Base-by-base conservation (phyloP, 2,113 vertebrate genomes). In the Sinocyclocheilus anophthalmus region DNA sequence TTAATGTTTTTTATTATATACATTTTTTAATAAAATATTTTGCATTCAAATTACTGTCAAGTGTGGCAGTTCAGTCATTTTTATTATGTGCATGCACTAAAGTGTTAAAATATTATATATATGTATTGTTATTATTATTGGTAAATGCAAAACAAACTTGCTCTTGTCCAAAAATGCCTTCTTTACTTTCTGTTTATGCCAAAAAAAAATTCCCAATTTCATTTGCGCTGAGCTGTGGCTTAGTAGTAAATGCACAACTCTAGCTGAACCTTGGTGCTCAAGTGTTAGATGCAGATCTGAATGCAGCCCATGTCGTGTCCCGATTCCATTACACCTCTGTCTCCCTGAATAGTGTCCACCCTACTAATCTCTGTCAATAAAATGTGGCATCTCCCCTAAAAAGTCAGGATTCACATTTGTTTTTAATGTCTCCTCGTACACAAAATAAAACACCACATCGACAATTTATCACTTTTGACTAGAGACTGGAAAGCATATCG, bases 391-490 rank as follows among this genome's bases (percentile, higher is more conserved):
- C 11, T 37, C 16, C 18, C 18, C 37, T 72, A 55, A 45, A 76
- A 76, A 76, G n/a, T 53, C 24, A 53, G 14, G 14, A 76, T 50
- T 30, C 75, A 8, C 75, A 53, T 30, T 70, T 53, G 39, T 24
- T 45, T 53, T 53, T 26, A 53, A 55, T 8, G 75, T 55, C 14
- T 77, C 50, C 50, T 77, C 50, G 10, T 30, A 55, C 24, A 30
- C n/a, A 53, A 77, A 77, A 77, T 77, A 77, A 77, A 77, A 33
- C 50, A 18, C 45, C 45, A 11, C 33, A 55, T 77, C 50, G 20
- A 77, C 48, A 33, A 76, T 76, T 26, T 76, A 76, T 50, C 26
- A 76, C 73, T 8, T 76, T 48, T 76, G 73, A 50, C 42, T 48
- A 13, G 22, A 50, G 73, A 50, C 22, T 26, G 42, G 73, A 76